A percentile compares a stretch with the other conserved stretches of the same genome.
These are phyloP conservation scores for Onychostruthus taczanowskii DNA, from an alignment of 2,113 vertebrate genomes.

Conservation along the genomic window DNA sequence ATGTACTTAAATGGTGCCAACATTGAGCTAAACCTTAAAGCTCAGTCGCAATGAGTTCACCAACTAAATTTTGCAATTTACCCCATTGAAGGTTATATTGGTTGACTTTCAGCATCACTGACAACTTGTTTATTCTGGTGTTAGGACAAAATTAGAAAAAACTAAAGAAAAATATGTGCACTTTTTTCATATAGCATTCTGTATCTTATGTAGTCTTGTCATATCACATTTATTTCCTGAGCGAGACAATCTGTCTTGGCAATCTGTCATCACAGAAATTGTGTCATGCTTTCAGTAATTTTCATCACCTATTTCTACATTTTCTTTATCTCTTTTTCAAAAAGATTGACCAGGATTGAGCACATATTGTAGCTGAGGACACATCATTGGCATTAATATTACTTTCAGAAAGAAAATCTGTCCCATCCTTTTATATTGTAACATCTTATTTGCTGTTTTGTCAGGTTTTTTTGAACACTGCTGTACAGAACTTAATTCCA, in stretches of 20 bases:
- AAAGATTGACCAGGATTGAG: not conserved
- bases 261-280: not conserved
- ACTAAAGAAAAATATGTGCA: not conserved
- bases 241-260: not conserved
- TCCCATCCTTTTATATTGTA: not conserved
- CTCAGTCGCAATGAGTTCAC: not conserved
- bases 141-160: not conserved
- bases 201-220: not conserved
- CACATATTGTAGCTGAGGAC: not conserved
- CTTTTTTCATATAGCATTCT: not conserved
- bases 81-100: not conserved
- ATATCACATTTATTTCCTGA: not conserved
- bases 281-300: not conserved
- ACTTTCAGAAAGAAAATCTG: not conserved
- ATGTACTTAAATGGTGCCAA: rapidly evolving
- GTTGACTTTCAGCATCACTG: not conserved
- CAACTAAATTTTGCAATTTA: not conserved
- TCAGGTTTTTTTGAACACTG: not conserved
- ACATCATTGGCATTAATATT: not conserved
- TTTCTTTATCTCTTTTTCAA: not conserved
- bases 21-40: not conserved
- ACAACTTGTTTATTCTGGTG: not conserved
- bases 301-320: not conserved
- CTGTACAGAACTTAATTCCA: not conserved
- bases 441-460: not conserved